These are phyloP conservation scores for Scaptomyza parva DNA, from an alignment of 2,888 invertebrate genomes.

Conservation along the genomic window DNA sequence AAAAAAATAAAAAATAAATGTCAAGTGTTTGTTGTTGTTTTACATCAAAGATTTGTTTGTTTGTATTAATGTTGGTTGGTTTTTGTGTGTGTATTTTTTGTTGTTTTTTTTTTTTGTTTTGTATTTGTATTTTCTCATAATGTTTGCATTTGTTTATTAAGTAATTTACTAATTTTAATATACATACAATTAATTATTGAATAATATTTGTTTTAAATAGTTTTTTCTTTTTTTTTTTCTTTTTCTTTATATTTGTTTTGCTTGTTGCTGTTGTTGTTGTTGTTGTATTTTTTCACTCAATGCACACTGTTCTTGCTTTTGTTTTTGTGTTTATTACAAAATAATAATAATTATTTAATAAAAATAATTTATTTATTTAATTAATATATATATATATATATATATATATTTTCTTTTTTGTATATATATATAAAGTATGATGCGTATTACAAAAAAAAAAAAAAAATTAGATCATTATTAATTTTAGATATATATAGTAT, in stretches of 20 bases:
- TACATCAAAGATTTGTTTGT: constrained; percentile 42
- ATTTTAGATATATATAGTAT: constrained; percentile 3
- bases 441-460: constrained; percentile 57
- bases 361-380: constrained; percentile 80
- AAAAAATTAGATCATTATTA: constrained; percentile 42
- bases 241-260: constrained; percentile 9
- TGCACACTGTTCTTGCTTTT: constrained; percentile 14
- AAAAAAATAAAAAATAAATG: constrained; percentile 12
- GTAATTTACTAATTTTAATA: constrained; percentile 60
- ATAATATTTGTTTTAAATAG: constrained; percentile 44
- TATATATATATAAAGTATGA: constrained; percentile 52
- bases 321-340: constrained; percentile 63
- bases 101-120: neutral
- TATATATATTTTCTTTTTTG: neutral
- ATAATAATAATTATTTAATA: constrained; percentile 75
- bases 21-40: constrained; percentile 49
- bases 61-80: constrained; percentile 26
- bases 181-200: constrained; percentile 52
- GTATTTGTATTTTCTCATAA: neutral
- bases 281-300: constrained; percentile 38
- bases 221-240: constrained; percentile 14
- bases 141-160: constrained; percentile 21
- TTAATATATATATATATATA: constrained; percentile 49
- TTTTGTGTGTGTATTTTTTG: constrained; percentile 10
- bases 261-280: too few species aligned